phyloP scores from a whole-genome alignment of 2,797 vertebrate species.

The Syndactyla subalaris region DNA sequence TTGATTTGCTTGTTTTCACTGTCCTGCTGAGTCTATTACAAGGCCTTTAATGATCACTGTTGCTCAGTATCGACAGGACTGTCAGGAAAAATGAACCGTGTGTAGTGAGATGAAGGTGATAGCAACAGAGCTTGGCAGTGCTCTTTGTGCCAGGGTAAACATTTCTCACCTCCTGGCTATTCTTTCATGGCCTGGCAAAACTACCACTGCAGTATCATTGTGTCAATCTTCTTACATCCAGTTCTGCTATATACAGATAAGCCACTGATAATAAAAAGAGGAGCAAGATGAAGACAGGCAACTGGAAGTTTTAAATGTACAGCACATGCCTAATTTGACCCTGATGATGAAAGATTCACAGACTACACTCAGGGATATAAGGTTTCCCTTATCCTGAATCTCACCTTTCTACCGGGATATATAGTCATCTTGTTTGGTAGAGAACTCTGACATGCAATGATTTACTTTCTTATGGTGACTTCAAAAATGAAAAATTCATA shows the following conservation, averaged over 20 bases:
- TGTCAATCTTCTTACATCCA: not conserved
- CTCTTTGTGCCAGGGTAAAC: not conserved
- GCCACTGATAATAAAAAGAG: not conserved
- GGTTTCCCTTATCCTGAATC: not conserved
- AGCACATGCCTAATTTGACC: not conserved
- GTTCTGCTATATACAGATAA: not conserved
- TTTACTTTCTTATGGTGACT: not conserved
- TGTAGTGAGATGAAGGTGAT: not conserved
- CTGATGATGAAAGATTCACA: not conserved
- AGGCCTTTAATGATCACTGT: not conserved
- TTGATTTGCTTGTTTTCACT: not conserved
- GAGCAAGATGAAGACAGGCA: not conserved
- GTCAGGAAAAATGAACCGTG: not conserved
- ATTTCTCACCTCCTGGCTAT: not conserved
- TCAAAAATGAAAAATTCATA: not conserved
- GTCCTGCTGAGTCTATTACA: not conserved
- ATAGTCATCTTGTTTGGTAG: not conserved
- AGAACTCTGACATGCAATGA: not conserved
- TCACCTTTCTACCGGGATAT: not conserved
- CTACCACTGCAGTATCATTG: fast-evolving
- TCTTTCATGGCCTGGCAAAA: not conserved
- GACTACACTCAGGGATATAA: not conserved
- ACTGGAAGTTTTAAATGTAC: not conserved
- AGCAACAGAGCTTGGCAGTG: not conserved
- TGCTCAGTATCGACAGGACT: not conserved